Evolutionary conservation across 2,113 vertebrate genomes (phyloP), one percentile per base, ranked within the genome.

Genomic region (Grammomys dolichurus): DNA sequence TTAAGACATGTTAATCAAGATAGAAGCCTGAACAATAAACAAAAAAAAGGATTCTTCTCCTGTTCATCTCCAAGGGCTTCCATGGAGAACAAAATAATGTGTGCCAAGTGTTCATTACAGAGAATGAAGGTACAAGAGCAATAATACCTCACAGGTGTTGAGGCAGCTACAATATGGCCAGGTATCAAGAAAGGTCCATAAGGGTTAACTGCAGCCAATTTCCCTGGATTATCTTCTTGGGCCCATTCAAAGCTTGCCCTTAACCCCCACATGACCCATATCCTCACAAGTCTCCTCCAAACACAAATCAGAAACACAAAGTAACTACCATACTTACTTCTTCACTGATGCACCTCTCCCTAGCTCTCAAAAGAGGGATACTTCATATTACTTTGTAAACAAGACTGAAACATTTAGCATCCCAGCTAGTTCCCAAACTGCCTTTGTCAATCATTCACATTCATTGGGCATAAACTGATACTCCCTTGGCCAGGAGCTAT

Each of bases 381-480:
- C 87, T 85, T 84, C 87, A 81, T 94, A 95, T 78, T 26, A 92
- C 90, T 73, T 96, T 89, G 73, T 89, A 95, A 97, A 90, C 90
- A 95, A 69, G 90, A 91, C 73, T 11, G 3, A 77, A 93, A 87
- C 67, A 58, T 24, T 93, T 88, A 93, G 67, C 87, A 70, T 70
- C 31, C 65, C 92, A 87, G 81, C 89, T 77, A 96, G 91, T 97
- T 93, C 95, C 95, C 91, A 95, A 77, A 77, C 91, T 92, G 93
- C 85, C 87, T 86, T 95, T 93, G 96, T 91, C 46, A 97, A 95
- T 92, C 70, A 95, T 91, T 97, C 58, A 96, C 93, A 93, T 96
- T 97, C 58, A 96, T 95, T 91, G 95, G 97, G 94, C 95, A 97
- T 36, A 91, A 95, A 89, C 22, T 70, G 67, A 51, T 89, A 95